Evolutionary conservation across 2,113 vertebrate species (phyloP).

Genomic region (Gasterosteus nipponicus): DNA sequence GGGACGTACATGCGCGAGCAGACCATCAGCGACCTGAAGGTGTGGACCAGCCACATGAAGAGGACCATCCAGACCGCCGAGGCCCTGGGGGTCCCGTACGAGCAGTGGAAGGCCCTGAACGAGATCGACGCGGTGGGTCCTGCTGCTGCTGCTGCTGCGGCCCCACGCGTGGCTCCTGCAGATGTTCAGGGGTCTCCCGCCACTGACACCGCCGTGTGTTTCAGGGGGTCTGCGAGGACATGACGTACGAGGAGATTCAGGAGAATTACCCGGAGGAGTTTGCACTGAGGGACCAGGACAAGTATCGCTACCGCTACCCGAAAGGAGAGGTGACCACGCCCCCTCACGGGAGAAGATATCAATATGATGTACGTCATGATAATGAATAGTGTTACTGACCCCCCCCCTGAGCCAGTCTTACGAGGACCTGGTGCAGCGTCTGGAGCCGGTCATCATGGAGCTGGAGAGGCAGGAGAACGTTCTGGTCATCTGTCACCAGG

Average conservation of each 20-base stretch:
- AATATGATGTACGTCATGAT: no score
- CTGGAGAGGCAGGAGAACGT: slow-evolving; percentile 94
- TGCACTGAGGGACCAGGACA: slow-evolving; percentile 92
- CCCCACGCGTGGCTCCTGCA: no score
- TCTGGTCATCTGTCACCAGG: slow-evolving; percentile 91
- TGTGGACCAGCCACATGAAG: slow-evolving; percentile 95
- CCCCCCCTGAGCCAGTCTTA: slow-evolving; percentile 83
- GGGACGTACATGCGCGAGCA: slow-evolving; percentile 86
- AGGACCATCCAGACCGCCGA: slow-evolving; percentile 93
- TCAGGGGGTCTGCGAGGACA: slow-evolving; percentile 93
- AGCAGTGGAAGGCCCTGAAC: slow-evolving; percentile 96
- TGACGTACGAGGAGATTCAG: slow-evolving; percentile 95
- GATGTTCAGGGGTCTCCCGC: no score
- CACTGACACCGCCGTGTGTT: background rate
- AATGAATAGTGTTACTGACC: no score
- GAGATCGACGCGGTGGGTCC: slow-evolving; percentile 91
- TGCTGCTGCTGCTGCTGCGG: no score
- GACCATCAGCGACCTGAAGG: slow-evolving; percentile 86
- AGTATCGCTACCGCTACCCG: slow-evolving; percentile 93
- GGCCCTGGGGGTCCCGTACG: slow-evolving; percentile 86
- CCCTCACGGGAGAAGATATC: no score
- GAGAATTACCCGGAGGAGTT: slow-evolving; percentile 88
- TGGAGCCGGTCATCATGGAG: slow-evolving; percentile 97
- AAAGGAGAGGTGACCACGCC: slow-evolving; percentile 89
- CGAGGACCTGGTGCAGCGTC: slow-evolving; percentile 91